Evolutionary conservation across 1,140 invertebrate species (phyloP).

Genomic region (Heliconius melpomene): DNA sequence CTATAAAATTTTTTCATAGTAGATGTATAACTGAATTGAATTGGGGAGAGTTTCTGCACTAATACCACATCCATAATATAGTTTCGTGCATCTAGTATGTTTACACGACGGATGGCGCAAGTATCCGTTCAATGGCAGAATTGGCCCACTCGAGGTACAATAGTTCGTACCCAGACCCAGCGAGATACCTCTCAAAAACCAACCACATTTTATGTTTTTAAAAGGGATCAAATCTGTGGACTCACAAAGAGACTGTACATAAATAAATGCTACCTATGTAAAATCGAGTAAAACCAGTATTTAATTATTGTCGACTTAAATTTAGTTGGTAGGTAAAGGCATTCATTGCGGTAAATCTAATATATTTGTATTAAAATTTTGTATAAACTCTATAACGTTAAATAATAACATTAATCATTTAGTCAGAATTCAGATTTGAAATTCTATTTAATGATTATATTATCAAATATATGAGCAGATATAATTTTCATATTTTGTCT

Average conservation of each 20-base stretch:
- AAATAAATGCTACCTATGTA: neutral
- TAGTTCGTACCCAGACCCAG: constrained; percentile 42
- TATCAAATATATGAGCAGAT: no score
- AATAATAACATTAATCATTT: no score
- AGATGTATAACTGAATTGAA: neutral
- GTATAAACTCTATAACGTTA: no score
- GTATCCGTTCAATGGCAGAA: constrained; percentile 67
- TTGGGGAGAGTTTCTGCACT: neutral
- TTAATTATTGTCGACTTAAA: neutral
- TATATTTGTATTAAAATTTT: no score
- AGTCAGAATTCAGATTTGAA: no score
- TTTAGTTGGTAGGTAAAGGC: neutral
- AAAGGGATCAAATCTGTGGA: constrained; percentile 12
- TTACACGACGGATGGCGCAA: constrained; percentile 70
- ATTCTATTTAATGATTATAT: no score
- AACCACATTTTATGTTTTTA: constrained; percentile 54
- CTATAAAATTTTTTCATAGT: no score
- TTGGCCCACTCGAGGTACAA: constrained; percentile 73
- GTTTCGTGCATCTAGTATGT: constrained; percentile 49
- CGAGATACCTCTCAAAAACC: constrained; percentile 58
- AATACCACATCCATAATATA: constrained; percentile 49
- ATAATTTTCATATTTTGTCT: no score
- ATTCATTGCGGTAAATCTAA: no score
- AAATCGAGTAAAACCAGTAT: neutral
- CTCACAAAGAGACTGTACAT: neutral